Evolutionary conservation across 2,888 invertebrate species (phyloP), one percentile per base, ranked within the genome.

Genomic region (Caenorhabditis japonica): DNA sequence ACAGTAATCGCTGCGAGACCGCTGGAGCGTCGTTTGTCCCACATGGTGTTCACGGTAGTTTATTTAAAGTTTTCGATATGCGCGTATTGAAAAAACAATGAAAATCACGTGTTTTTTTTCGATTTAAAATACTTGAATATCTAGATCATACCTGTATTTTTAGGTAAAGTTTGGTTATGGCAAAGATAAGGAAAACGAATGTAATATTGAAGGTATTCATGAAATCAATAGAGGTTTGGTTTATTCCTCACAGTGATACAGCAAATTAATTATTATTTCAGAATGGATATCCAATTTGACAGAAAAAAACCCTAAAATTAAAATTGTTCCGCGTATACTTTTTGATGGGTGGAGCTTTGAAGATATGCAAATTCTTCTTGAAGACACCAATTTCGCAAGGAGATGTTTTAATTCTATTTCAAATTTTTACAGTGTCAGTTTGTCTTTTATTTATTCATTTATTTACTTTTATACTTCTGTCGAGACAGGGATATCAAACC

Each of bases 321-420:
- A 83, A 49, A 83, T 87, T 36, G 94, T 96, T 23, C 96, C 97
- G 15, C 91, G 97, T 83, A 90, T 97, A 36, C 88, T 97, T 21
- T 94, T 97, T 88, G 95, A 97, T 84, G 92, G 92, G 59, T 96
- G 95, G 93, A 91, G 91, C 27, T 90, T 91, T 12, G 90, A 91
- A n/a, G 93, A 94, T 84, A 92, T 93, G 62, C 91, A 92, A 69
- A 90, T 91, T 3, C 89, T 96, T 72, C 91, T 94, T 61, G 91
- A 91, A 53, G 91, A 92, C 66, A 90, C 92, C 41, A 90, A 91
- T 0, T 92, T 92, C 84, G 91, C 92, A 76, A 90, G 91, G 56
- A 91, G 92, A 53, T 90, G 95, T 13, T 91, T 92, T 19, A 90
- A 92, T 36, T 90, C 92, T 49, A 90, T 96, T 0, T 90, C 92